phyloP scores from a whole-genome alignment of 1,140 invertebrate genomes.

The Ostrea edulis region DNA sequence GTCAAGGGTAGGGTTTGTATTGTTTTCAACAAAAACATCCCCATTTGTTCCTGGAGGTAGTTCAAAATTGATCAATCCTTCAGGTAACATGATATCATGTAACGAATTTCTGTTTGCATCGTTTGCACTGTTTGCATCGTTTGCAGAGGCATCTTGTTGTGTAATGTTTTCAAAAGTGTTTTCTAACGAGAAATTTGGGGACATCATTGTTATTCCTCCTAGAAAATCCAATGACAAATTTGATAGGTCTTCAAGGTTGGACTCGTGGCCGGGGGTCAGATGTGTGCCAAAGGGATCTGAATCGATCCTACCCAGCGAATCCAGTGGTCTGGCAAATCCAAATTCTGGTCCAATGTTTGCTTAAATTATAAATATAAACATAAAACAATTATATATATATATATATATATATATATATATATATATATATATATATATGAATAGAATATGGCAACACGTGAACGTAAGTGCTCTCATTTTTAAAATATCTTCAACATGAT shows the following conservation, averaged over 20 bases:
- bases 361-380: neutral
- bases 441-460: no score
- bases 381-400: neutral
- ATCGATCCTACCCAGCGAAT: neutral
- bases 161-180: neutral
- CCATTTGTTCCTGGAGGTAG: neutral
- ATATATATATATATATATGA: no score
- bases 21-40: neutral
- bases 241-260: neutral
- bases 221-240: conserved; percentile 9
- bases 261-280: neutral
- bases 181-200: neutral
- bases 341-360: neutral
- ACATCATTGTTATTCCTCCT: neutral
- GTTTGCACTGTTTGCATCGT: no score
- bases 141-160: neutral
- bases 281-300: neutral
- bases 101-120: neutral
- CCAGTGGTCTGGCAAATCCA: neutral
- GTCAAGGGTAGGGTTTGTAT: neutral
- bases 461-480: no score
- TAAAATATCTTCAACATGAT: no score
- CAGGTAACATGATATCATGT: neutral
- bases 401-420: neutral
- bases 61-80: neutral